Base-by-base conservation (phyloP, 2,113 vertebrate genomes). In the Esox niger region DNA sequence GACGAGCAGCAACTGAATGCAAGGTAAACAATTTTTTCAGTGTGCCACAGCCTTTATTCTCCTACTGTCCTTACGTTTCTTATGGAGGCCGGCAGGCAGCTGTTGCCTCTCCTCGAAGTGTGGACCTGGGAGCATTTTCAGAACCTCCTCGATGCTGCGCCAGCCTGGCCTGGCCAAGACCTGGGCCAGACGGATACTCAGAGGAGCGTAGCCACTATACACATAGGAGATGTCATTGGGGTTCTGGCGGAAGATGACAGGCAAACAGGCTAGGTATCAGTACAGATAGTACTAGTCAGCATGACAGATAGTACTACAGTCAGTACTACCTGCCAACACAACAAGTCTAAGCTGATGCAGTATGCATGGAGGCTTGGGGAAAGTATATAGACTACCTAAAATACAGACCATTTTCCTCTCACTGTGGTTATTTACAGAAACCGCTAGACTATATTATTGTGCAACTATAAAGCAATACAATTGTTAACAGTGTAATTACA, bases 181-280 rank as follows among this genome's bases (percentile, higher is more conserved):
- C 86, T 99, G 96, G 0, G 97, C 94, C 66, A 99, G 91, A 6
- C 97, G 93, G 46, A 99, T 93, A 2, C 96, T 98, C 1, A 99
- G 92, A 0, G 97, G 98, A 0, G 97, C 96, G 0, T 99, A 98
- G 55, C 98, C 98, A 0, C 98, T 99, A 88, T 99, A 97, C 66
- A 99, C 96, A 0, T 99, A 99, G 0, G 96, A 98, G 82, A 99
- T 97, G 80, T 99, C 97, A 0, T 95, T 99, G 47, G 97, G 97
- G 75, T 95, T 98, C 97, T 99, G 88, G 6, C 30, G 26, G 64
- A 66, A 20, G 5, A 5, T 3, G 4, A 20, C 23, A 20, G 10
- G 33, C 46, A 52, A 6, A 52, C 17, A 52, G 8, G n/a, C 47
- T 52, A 2, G 1, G n/a, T 52, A n/a, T 52, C 47, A 52, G 47